Evolutionary conservation across 1,140 invertebrate species (phyloP).

Genomic region (Apis florea): DNA sequence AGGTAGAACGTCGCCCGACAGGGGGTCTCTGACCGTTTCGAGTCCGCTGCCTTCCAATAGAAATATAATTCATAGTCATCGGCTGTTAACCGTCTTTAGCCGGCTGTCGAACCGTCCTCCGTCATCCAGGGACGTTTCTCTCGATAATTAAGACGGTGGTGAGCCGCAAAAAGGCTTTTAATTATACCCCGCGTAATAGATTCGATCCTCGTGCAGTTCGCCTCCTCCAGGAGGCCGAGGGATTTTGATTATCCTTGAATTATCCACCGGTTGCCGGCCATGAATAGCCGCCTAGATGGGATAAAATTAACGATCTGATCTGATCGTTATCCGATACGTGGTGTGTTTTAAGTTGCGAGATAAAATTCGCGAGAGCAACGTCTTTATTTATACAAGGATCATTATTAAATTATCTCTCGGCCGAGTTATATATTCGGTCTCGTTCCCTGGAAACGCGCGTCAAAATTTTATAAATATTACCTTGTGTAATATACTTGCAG

Average conservation of each 20-base stretch:
- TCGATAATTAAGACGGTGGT: conserved; percentile 63
- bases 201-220: background rate
- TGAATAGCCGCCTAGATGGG: background rate
- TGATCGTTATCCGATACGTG: background rate
- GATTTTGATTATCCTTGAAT: background rate
- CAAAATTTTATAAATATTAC: too few relatives aligned
- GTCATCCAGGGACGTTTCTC: conserved; percentile 49
- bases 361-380: background rate
- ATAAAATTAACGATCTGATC: background rate
- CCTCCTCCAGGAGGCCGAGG: too few relatives aligned
- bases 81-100: conserved; percentile 66
- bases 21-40: conserved; percentile 61
- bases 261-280: too few relatives aligned
- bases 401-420: background rate
- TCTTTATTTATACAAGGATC: background rate
- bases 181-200: conserved; percentile 52
- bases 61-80: conserved; percentile 65
- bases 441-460: too few relatives aligned
- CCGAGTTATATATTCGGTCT: too few relatives aligned
- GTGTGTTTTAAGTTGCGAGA: background rate
- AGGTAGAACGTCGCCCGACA: conserved; percentile 67
- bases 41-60: conserved; percentile 37
- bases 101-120: conserved; percentile 52
- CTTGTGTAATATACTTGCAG: too few relatives aligned
- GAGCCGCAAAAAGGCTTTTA: conserved; percentile 60